Conservation (phyloP, 2,797 vertebrate species). For the Typhlichthys eigenmanni region DNA sequence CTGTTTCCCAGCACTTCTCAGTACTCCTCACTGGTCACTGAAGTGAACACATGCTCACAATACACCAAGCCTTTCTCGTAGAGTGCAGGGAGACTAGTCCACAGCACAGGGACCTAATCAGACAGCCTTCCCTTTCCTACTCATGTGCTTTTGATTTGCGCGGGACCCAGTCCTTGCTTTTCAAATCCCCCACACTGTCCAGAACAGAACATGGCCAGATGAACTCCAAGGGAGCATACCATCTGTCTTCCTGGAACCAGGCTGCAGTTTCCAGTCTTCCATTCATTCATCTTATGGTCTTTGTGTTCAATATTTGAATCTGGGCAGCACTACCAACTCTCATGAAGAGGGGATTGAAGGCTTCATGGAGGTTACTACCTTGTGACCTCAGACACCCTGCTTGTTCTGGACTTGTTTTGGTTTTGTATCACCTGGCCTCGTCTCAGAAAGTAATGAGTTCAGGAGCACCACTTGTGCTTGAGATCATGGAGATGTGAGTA, state of each 20-base stretch:
- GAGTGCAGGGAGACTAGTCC: constrained; percentile 16
- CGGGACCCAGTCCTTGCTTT: constrained; percentile 8
- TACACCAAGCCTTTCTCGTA: too few relatives aligned
- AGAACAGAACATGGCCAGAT: constrained; percentile 42
- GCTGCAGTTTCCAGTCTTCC: constrained; percentile 11
- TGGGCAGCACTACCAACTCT: constrained; percentile 2
- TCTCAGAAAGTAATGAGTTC: constrained; percentile 53
- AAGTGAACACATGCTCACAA: too few relatives aligned
- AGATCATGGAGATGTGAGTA: constrained; percentile 28
- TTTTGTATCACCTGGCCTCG: constrained; percentile 50
- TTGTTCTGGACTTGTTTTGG: constrained; percentile 47
- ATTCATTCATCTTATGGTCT: neutral
- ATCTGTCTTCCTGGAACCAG: constrained; percentile 33
- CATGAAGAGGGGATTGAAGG: constrained; percentile 26
- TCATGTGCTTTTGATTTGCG: constrained; percentile 31
- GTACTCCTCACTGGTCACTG: neutral
- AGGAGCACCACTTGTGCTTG: constrained; percentile 37
- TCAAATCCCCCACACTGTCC: constrained; percentile 16
- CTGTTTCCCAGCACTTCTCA: too few relatives aligned
- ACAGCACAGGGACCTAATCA: constrained; percentile 24
- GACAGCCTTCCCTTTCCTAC: constrained; percentile 17
- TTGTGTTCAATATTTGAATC: neutral
- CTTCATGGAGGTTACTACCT: constrained; percentile 8
- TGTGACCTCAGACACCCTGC: constrained; percentile 54
- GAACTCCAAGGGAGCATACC: constrained; percentile 24